Base-by-base conservation (phyloP, 2,113 vertebrate genomes). In the Promerops cafer region DNA sequence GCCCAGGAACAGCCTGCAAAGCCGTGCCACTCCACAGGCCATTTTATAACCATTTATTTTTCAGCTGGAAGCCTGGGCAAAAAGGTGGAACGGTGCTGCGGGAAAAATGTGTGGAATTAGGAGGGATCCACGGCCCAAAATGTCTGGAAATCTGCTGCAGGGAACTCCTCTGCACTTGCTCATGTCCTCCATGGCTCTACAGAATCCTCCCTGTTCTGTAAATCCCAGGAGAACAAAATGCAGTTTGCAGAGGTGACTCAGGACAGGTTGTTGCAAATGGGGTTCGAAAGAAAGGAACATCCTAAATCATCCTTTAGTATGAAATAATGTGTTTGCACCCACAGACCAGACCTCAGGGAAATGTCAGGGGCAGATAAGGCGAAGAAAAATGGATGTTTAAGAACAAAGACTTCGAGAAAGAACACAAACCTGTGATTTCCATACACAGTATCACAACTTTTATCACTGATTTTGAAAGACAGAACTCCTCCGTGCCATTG, bases 1-100 rank as follows among this genome's bases (percentile, higher is more conserved):
- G 92, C 94, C 78, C 94, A 94, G 86, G 16, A 93, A 61, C 90
- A 92, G 92, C 18, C 88, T 61, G 91, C 79, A 80, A 23, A 88
- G 94, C 95, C 1, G 0, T 47, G 88, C 63, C 42, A 35, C 90
- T 65, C 75, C 96, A 20, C 87, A 84, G 39, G 63, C 11, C 84
- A 24, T 72, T 82, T 80, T 50, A 77, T 11, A 95, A 63, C 88
- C 88, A 74, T 77, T 83, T 20, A 53, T 83, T 93, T 90, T 70
- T 72, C 83, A 75, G 83, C 7, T 61, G 71, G 49, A 86, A 77
- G 92, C 42, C 60, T 39, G 71, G 83, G 83, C 81, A 72, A 87
- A 75, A 89, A 59, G 45, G 74, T 78, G 92, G 52, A 15, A 13
- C 3, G 9, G 61, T 1, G 27, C 70, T 49, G 53, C 20, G 1